Evolutionary conservation across 2,888 invertebrate genomes (phyloP), one percentile per base, ranked within the genome.

Genomic region (Galerucella nymphaeae): DNA sequence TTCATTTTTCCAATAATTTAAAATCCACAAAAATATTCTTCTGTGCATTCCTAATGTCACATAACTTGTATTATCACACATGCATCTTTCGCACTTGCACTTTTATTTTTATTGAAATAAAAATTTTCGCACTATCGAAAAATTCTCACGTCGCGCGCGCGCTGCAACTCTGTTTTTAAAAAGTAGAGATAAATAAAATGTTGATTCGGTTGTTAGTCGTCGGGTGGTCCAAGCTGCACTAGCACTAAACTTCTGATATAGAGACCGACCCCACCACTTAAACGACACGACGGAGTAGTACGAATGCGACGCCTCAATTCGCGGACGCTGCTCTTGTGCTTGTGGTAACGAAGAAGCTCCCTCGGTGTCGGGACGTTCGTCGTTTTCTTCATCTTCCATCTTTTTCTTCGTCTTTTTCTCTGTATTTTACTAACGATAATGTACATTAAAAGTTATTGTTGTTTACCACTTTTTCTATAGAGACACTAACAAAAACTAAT

Each of bases 211-310:
- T 83, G 80, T 82, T 53, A 18, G 18, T 85, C 80, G 82, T 81
- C 81, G 82, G 81, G 81, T 83, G 83, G 85, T 84, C 83, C 82
- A 83, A 84, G 83, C 85, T 83, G 81, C 82, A 86, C 86, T 86
- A 85, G 81, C 82, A 86, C 86, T 86, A 85, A 84, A 80, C 79
- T 79, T 78, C 77, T 76, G 77, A 76, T 77, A 74, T 77, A 77
- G 75, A 78, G 83, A 83, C 82, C 83, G 83, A 83, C 81, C 81
- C 66, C 70, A 70, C 73, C 73, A 70, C 66, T 50, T 83, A 82
- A 77, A 79, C 83, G 82, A 83, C 16, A 18, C 61, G 61, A 62
- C 18, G 61, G 30, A 18, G 20, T 83, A 83, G 79, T 75, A 81
- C 83, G 83, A 79, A 58, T 38, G 81, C 78, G 78, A 78, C 75